Base-by-base conservation (phyloP, 2,888 invertebrate species). In the Chorisops tibialis region DNA sequence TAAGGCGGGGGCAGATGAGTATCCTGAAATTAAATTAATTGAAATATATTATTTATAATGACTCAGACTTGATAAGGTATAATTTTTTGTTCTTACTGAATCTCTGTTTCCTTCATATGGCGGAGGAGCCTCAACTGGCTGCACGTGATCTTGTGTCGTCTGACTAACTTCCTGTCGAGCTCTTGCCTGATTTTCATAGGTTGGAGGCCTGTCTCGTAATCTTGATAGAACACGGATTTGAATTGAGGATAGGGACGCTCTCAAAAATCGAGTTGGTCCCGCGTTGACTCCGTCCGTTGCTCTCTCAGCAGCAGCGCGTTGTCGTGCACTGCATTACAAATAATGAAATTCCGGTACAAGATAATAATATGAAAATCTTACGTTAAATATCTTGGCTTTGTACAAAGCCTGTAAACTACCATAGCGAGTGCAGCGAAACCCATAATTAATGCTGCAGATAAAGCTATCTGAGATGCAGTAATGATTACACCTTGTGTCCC, bases 391-490 rank as follows among this genome's bases (percentile, higher is more conserved):
- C 65, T 63, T 14, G 69, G 68, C 21, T 66, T 68, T 49, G 68
- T 67, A 30, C 70, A 71, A n/a, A 70, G 51, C 43, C 70, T 65
- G 21, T 69, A 68, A 4, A 70, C 62, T 12, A 71, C 66, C 66
- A 68, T 68, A n/a, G 65, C 63, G 16, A 71, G 48, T 16, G 70
- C 70, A 1, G 69, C 67, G 30, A 70, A 67, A 35, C 70, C 71
- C 69, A 71, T 69, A 14, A 70, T 63, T 19, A 71, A 61, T 7
- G 70, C 70, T 21, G 69, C 68, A 11, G 69, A 67, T 21, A 71
- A 63, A 16, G 70, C 68, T 37, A 71, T 68, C 58, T 70, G 69
- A 50, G 70, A 68, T 12, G 70, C 71, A 6, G 69, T 69, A 7
- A 69, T 50, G 49, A 67, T 68, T 7, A 69, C 54, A 48, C 51